Base-by-base conservation (phyloP, 2,113 vertebrate species). In the Prunella himalayana region DNA sequence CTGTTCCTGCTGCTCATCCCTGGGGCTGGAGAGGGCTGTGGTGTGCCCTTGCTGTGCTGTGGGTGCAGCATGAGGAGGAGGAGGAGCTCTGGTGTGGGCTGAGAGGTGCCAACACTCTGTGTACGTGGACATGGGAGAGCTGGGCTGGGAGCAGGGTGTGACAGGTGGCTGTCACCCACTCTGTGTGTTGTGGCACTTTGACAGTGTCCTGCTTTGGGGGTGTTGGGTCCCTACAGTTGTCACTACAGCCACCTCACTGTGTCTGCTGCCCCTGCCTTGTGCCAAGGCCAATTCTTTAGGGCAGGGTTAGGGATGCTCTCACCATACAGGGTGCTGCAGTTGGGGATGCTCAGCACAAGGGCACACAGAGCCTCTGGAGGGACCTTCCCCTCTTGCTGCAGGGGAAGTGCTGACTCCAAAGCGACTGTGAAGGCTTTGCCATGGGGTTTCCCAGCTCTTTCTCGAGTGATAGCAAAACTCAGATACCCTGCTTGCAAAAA, bases 361-460 rank as follows among this genome's bases (percentile, higher is more conserved):
- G 35, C 27, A 53, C 51, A 44, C 6, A 6, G 27, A 92, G 51
- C 35, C 45, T 59, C 44, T 54, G 61, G 41, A 88, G 91, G 89
- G 94, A 61, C 94, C 87, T 95, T 93, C 91, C 95, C 78, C 65
- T 78, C 65, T 33, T 0, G 0, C 51, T 72, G 77, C 84, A 30
- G 86, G 94, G 95, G 95, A 95, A 96, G 91, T 92, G 83, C 93
- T 96, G 94, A 82, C 94, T 95, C 95, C 96, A 92, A 3, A 68
- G 66, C 10, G 23, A 23, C 92, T 51, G 72, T 4, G 22, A 86
- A 69, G 56, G 73, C 88, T 86, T 79, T 1, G 22, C 87, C 9
- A 41, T 96, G 96, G 96, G 96, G 90, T 97, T 96, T 96, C 95
- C 96, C 92, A 94, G 84, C 78, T 79, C 72, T 68, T n/a, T 94